Conservation (phyloP, 2,113 vertebrate species). For the Buteo buteo region DNA sequence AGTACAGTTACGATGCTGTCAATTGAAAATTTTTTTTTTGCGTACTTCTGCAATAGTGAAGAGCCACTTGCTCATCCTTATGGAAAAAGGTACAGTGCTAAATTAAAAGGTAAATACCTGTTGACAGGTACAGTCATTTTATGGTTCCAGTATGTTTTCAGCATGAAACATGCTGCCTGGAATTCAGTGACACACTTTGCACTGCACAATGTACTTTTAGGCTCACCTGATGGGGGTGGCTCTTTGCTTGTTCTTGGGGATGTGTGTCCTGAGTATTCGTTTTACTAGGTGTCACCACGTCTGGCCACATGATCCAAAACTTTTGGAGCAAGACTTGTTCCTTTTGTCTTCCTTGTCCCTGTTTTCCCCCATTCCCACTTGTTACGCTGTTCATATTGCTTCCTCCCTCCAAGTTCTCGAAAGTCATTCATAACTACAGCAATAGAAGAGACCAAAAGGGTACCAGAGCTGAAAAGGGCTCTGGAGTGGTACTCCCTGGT, state of each 20-base stretch:
- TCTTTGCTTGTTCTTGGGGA: background rate
- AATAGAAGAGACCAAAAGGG: background rate
- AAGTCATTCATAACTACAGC: background rate
- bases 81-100: background rate
- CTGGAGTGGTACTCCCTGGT: background rate
- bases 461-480: background rate
- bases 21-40: background rate
- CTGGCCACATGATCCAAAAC: background rate
- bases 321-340: background rate
- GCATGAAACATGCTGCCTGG: background rate
- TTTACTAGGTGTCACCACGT: background rate
- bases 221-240: background rate
- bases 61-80: background rate
- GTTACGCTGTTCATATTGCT: background rate
- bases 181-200: background rate
- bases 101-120: background rate
- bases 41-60: background rate
- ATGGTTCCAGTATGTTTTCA: background rate
- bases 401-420: background rate
- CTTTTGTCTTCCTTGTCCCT: background rate
- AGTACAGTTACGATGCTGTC: background rate
- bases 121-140: background rate
- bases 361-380: background rate
- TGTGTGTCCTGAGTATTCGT: accelerated
- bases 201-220: background rate